These are phyloP conservation scores for Trachymyrmex septentrionalis DNA, from an alignment of 1,140 invertebrate species.

Conservation along the genomic window DNA sequence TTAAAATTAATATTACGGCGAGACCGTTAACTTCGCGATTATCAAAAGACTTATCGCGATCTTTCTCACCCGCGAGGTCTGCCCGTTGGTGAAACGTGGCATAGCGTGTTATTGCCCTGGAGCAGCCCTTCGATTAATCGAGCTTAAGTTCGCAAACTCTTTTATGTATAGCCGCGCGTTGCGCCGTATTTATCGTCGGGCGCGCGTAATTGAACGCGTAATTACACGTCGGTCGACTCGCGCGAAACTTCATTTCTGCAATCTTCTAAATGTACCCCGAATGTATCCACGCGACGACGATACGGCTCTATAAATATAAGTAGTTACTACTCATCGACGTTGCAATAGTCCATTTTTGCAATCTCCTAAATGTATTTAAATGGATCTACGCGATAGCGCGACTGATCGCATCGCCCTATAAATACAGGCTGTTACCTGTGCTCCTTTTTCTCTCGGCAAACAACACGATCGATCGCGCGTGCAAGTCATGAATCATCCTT, in stretches of 20 bases:
- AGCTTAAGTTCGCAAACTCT: conserved; percentile 62
- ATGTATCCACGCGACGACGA: conserved; percentile 69
- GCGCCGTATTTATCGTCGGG: conserved; percentile 46
- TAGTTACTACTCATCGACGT: conserved; percentile 55
- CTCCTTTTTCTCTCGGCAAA: conserved; percentile 61
- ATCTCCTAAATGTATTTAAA: conserved; percentile 65
- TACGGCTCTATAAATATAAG: conserved; percentile 73
- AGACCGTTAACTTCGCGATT: conserved; percentile 16
- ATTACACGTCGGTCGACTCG: conserved; percentile 52
- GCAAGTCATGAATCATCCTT: conserved; percentile 65
- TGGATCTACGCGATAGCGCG: conserved; percentile 55
- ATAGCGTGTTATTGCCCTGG: conserved; percentile 43
- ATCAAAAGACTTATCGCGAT: conserved; percentile 14
- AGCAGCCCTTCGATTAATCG: conserved; percentile 54
- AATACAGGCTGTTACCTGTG: conserved; percentile 58
- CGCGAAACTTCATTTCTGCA: conserved; percentile 62
- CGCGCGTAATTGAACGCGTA: conserved; percentile 62
- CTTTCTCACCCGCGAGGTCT: background rate
- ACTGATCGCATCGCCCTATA: conserved; percentile 62
- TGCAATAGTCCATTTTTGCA: conserved; percentile 62
- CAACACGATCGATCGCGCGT: conserved; percentile 61
- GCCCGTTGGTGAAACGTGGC: conserved; percentile 40
- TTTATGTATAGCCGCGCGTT: conserved; percentile 48
- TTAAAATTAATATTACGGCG: conserved; percentile 38
- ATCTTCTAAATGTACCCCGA: conserved; percentile 61